Conservation (phyloP, 2,113 vertebrate species). For the Tympanuchus pallidicinctus region DNA sequence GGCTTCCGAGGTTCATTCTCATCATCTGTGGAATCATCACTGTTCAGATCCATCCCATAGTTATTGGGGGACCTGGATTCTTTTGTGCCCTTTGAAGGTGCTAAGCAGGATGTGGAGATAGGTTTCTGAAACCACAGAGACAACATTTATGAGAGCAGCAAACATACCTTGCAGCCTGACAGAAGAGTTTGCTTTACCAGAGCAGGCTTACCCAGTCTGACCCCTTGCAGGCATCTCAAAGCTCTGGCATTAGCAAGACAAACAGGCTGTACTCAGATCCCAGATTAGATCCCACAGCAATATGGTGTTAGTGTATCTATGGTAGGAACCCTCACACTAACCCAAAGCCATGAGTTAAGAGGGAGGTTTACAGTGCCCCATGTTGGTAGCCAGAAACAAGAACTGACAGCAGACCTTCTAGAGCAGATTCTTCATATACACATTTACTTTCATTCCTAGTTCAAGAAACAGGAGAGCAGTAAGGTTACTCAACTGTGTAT, state of each 20-base stretch:
- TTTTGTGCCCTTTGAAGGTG: conserved; percentile 73
- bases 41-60: conserved; percentile 96
- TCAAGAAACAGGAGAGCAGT: not conserved
- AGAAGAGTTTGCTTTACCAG: not conserved
- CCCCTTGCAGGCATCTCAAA: not conserved
- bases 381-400: not conserved
- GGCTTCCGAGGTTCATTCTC: conserved; percentile 92
- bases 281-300: no score
- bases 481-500: no score
- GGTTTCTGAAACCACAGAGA: conserved; percentile 69
- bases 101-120: conserved; percentile 74
- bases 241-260: no score
- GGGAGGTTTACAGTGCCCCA: not conserved
- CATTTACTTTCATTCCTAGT: not conserved
- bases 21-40: conserved; percentile 94
- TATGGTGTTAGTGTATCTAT: fast-evolving
- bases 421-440: not conserved
- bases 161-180: not conserved
- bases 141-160: not conserved
- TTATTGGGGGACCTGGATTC: conserved; percentile 60
- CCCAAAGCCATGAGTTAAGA: fast-evolving
- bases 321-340: not conserved
- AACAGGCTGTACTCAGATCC: fast-evolving
- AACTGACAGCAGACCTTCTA: no score
- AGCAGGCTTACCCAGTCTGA: not conserved